phyloP scores from a whole-genome alignment of 2,888 invertebrate species.

The Hirtodrosophila confusa region DNA sequence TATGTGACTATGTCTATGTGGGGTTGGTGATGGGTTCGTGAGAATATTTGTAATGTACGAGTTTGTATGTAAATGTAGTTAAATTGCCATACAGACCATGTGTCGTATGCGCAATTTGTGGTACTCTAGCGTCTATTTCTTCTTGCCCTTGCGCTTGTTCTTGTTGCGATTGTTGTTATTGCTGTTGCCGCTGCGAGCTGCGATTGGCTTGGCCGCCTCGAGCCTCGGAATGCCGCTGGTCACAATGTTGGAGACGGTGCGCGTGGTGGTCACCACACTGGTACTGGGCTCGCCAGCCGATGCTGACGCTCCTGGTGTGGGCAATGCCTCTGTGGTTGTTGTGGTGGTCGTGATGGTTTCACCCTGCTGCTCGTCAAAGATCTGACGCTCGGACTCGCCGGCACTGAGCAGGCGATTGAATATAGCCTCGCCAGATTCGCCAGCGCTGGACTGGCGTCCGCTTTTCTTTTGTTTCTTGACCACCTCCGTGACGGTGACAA shows the following conservation, averaged over 20 bases:
- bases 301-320: slow-evolving; percentile 30
- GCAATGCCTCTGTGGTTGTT: slow-evolving; percentile 73
- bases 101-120: slow-evolving; percentile 58
- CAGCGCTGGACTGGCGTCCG: slow-evolving; percentile 12
- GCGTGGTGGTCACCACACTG: slow-evolving; percentile 81
- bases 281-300: slow-evolving; percentile 58
- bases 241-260: slow-evolving; percentile 81
- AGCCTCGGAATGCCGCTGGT: slow-evolving; percentile 82
- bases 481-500: slow-evolving; percentile 72
- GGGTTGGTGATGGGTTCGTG: slow-evolving; percentile 20
- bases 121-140: slow-evolving; percentile 56
- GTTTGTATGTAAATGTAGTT: slow-evolving; percentile 19
- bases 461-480: slow-evolving; percentile 62
- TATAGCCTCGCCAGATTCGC: slow-evolving; percentile 73
- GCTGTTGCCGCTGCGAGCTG: slow-evolving; percentile 37
- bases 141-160: slow-evolving; percentile 77
- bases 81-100: slow-evolving; percentile 47
- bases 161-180: slow-evolving; percentile 65
- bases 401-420: slow-evolving; percentile 76
- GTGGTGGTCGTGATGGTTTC: slow-evolving; percentile 79
- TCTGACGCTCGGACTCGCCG: slow-evolving; percentile 70
- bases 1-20: slow-evolving; percentile 46
- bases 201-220: slow-evolving; percentile 45
- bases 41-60: slow-evolving; percentile 26
- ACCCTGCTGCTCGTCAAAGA: slow-evolving; percentile 78